These are phyloP conservation scores for Vanessa tameamea DNA, from an alignment of 1,140 invertebrate species.

Conservation along the genomic window DNA sequence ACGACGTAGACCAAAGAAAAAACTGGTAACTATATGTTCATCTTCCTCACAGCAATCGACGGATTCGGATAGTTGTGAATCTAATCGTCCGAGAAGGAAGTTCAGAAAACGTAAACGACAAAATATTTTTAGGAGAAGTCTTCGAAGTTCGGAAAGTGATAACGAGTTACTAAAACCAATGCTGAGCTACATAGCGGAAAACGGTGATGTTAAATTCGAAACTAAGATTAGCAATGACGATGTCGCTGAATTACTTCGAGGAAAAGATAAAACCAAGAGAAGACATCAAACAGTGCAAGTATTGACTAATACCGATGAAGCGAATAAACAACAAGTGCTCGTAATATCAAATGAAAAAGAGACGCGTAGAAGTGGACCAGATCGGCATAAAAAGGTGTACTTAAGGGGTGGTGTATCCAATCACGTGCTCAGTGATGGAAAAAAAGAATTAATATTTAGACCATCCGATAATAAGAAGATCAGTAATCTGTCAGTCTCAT, in stretches of 20 bases:
- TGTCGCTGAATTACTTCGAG: conserved; percentile 44
- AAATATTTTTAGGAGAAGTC: conserved; percentile 40
- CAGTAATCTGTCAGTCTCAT: conserved; percentile 60
- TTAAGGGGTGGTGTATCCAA: conserved; percentile 32
- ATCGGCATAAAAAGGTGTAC: conserved; percentile 35
- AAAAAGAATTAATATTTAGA: conserved; percentile 58
- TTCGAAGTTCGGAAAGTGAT: conserved; percentile 40
- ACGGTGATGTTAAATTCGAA: conserved; percentile 56
- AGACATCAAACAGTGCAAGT: conserved; percentile 39
- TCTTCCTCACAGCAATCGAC: conserved; percentile 33
- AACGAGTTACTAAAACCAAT: conserved; percentile 53
- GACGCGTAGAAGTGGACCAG: conserved; percentile 1
- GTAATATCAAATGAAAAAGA: conserved; percentile 35
- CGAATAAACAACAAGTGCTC: conserved; percentile 34
- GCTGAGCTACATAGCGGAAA: conserved; percentile 49
- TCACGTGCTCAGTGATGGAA: conserved; percentile 44
- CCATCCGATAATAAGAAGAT: conserved; percentile 54
- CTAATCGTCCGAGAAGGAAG: conserved; percentile 30
- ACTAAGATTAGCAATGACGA: conserved; percentile 52
- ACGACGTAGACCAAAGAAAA: conserved; percentile 15
- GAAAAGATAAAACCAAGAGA: conserved; percentile 24
- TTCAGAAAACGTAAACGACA: conserved; percentile 37
- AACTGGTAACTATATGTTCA: conserved; percentile 14
- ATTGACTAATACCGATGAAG: conserved; percentile 33
- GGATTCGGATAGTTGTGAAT: conserved; percentile 36